A percentile compares a stretch with the other conserved stretches of the same genome.
Conservation (phyloP, 2,888 invertebrate genomes). For the Cartodere bifasciata region DNA sequence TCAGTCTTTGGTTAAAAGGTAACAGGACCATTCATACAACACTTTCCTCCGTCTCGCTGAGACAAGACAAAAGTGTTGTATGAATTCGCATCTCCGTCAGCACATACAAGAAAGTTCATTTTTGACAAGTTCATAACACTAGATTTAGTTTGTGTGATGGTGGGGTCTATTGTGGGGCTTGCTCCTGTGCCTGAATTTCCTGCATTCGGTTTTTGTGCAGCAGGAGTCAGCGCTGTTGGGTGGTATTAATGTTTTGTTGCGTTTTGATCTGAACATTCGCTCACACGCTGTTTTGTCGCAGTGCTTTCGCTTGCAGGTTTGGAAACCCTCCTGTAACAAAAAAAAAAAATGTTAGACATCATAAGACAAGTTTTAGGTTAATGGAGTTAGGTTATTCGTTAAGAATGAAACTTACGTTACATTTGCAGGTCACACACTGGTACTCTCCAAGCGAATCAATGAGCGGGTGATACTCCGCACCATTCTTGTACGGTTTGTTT, state of each 20-base stretch:
- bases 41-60: conserved; percentile 22
- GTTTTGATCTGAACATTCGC: conserved; percentile 35
- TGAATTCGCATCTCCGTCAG: no score
- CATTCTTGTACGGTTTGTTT: conserved; percentile 48
- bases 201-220: conserved; percentile 30
- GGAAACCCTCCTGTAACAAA: conserved; percentile 58
- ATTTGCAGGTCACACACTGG: conserved; percentile 84
- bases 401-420: conserved; percentile 54
- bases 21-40: no score
- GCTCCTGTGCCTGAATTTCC: conserved; percentile 22
- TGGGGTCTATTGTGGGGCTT: conserved; percentile 14
- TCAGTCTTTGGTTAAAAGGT: conserved; percentile 47
- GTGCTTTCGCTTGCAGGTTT: conserved; percentile 68
- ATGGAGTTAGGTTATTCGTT: no score
- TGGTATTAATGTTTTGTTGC: conserved; percentile 32
- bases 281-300: conserved; percentile 63
- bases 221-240: conserved; percentile 36
- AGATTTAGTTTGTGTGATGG: conserved; percentile 12
- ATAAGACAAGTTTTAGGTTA: background rate
- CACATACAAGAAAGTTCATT: background rate
- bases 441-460: conserved; percentile 79
- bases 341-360: conserved; percentile 7
- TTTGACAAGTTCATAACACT: background rate
- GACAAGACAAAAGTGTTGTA: background rate
- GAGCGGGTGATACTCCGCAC: conserved; percentile 74